Percentiles rank a stretch among this genome's conserved stretches.
phyloP scores from a whole-genome alignment of 2,113 vertebrate species.

The Podilymbus podiceps region DNA sequence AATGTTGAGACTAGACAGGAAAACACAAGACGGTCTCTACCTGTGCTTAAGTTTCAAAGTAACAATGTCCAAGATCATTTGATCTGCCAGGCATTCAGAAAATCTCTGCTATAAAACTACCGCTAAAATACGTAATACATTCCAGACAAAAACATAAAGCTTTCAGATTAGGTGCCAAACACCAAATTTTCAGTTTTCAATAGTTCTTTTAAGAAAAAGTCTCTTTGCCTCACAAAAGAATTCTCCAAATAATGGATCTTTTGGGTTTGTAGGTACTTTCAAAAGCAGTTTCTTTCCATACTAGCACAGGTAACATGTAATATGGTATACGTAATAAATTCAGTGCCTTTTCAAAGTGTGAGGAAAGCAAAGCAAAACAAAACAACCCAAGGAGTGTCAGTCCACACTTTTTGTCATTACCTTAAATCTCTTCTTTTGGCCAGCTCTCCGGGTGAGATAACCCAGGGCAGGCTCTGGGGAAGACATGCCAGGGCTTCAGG shows the following conservation, averaged over 20 bases:
- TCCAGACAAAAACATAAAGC: conserved; percentile 72
- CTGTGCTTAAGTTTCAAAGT: background rate
- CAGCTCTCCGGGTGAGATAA: conserved; percentile 82
- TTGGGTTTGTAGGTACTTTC: background rate
- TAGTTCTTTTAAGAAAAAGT: conserved; percentile 37
- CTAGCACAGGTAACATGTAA: background rate
- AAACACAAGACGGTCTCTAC: background rate
- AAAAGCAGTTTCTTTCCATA: background rate
- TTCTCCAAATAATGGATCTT: background rate
- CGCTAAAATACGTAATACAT: conserved; percentile 64
- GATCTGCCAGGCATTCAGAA: conserved; percentile 64
- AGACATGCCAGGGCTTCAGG: conserved; percentile 86
- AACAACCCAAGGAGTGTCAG: background rate
- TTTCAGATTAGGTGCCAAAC: conserved; percentile 62
- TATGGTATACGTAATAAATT: background rate
- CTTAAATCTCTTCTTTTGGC: conserved; percentile 87
- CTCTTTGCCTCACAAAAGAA: background rate
- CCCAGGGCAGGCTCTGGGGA: conserved; percentile 87
- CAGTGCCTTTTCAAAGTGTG: background rate
- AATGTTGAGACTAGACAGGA: conserved; percentile 4
- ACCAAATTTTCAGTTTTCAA: conserved; percentile 39
- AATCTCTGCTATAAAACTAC: conserved; percentile 75
- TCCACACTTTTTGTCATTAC: conserved; percentile 48
- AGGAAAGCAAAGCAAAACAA: background rate
- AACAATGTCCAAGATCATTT: background rate